Percentiles rank a stretch among this genome's conserved stretches.
Evolutionary conservation across 2,888 invertebrate species (phyloP).

Genomic region (Thecocarcelia acutangulata): DNA sequence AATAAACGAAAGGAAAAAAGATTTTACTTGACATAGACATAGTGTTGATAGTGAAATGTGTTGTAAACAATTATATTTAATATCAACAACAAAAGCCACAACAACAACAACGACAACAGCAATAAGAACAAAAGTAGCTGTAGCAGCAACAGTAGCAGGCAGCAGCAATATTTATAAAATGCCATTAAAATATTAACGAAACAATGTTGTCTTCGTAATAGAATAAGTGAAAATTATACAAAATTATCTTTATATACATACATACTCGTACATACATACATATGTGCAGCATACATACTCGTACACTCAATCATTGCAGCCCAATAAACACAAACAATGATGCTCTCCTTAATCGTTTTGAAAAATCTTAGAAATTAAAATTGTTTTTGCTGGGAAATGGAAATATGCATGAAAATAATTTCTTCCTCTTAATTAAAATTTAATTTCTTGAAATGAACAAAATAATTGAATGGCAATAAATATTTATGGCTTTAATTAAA

Average conservation of each 20-base stretch:
- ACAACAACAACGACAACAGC: slow-evolving; percentile 37
- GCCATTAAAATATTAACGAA: slow-evolving; percentile 36
- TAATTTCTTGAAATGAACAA: slow-evolving; percentile 15
- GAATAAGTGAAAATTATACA: slow-evolving; percentile 61
- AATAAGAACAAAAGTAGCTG: slow-evolving; percentile 38
- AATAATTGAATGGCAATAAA: slow-evolving; percentile 18
- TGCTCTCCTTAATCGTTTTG: slow-evolving; percentile 2
- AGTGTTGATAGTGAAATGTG: slow-evolving; percentile 69
- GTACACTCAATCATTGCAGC: too few species aligned
- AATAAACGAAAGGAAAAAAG: slow-evolving; percentile 12
- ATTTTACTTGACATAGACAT: slow-evolving; percentile 68
- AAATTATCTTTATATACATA: slow-evolving; percentile 28
- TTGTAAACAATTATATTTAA: slow-evolving; percentile 68
- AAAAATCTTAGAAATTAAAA: slow-evolving; percentile 19
- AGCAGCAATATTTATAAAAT: slow-evolving; percentile 35
- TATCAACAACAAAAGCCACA: slow-evolving; percentile 50
- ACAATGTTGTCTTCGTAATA: slow-evolving; percentile 33
- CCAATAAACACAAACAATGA: too few species aligned
- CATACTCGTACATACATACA: too few species aligned
- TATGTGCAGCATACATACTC: too few species aligned
- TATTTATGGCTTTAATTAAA: slow-evolving; percentile 1
- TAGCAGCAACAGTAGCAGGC: slow-evolving; percentile 36
- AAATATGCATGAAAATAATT: not conserved
- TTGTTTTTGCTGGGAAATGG: slow-evolving; percentile 10
- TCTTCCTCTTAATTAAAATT: slow-evolving; percentile 26